Evolutionary conservation across 2,797 vertebrate species (phyloP), one percentile per base, ranked within the genome.

Genomic region (Thalassophryne amazonica): DNA sequence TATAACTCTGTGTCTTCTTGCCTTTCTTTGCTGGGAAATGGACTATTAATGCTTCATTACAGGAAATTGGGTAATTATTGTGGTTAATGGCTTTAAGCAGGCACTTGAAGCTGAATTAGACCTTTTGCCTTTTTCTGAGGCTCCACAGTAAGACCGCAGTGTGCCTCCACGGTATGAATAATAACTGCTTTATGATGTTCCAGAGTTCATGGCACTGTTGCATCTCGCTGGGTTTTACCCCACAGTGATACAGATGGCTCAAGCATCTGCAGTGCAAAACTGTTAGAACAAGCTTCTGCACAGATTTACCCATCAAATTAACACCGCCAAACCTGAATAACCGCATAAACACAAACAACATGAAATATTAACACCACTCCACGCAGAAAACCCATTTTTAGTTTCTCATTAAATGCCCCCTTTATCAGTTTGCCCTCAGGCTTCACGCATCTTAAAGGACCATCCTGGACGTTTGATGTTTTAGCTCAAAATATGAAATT

Each of bases 241-340:
- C 52, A 56, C 60, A 47, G 67, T 14, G 21, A 21, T 27, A 43
- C 61, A 68, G 61, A 74, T 58, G 67, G 58, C 36, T 23, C 43
- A 0, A 45, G 28, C 56, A 42, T 58, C 53, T 57, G 47, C 56
- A 50, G 40, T 1, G 31, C 17, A 64, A 60, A 64, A 38, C 7
- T 33, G 36, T 29, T 36, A 27, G 12, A 17, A 47, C 35, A 30
- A 43, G 39, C 52, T 40, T 48, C 50, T 43, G 49, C 29, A 15
- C 51, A 51, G 22, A 43, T 22, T n/a, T 1, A 12, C 8, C 17
- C 34, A 6, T 48, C n/a, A 29, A 8, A 10, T 25, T 41, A 62
- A 49, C 4, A 37, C 58, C 64, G 58, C 48, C 56, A 21, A n/a
- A 8, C 39, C 42, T 24, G 42, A 63, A 64, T 13, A 33, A 29